Evolutionary conservation across 1,140 invertebrate species (phyloP), one percentile per base, ranked within the genome.

Genomic region (Brachionus rotundiformis): DNA sequence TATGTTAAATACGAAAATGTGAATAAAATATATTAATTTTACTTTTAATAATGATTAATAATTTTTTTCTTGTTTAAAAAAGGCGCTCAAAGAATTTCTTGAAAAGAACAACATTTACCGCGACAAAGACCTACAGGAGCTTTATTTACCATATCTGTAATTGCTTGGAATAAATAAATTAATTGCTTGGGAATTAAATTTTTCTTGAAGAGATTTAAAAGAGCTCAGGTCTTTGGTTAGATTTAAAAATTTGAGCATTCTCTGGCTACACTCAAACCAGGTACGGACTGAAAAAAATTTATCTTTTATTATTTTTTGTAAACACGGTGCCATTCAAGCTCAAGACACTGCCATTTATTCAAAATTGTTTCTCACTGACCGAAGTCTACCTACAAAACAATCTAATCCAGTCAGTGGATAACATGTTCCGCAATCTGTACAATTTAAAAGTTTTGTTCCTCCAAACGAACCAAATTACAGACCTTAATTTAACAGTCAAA

Each of bases 361-460:
- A 63, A 54, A 63, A 54, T 36, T 79, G 76, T 39, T 79, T 59
- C 41, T 16, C 76, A 39, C 8, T 79, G 23, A 39, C 47, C 8
- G 76, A 79, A 63, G 19, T 79, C 23, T 79, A 79, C 54, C 29
- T 79, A 63, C 76, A 79, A 63, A 41, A 54, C 25, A 79, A 79
- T 63, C 36, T 79, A 19, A 79, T 79, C 59, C 76, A 59, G 36
- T 79, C 76, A 79, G 47, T 79, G 23, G 59, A 63, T 13, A 39
- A 63, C 19, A 59, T n/a, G 19, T 63, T 79, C 29, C 44, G 76
- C 11, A 33, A 79, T 41, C 59, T 79, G n/a, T 59, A 54, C 16
- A 79, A 79, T 79, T 59, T 79, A 41, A 79, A 59, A 59, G 76
- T 79, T 33, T 33, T 79, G 16, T 63, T 59, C 47, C 36, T 79